Evolutionary conservation across 2,113 vertebrate species (phyloP).

Genomic region (Eptesicus fuscus): DNA sequence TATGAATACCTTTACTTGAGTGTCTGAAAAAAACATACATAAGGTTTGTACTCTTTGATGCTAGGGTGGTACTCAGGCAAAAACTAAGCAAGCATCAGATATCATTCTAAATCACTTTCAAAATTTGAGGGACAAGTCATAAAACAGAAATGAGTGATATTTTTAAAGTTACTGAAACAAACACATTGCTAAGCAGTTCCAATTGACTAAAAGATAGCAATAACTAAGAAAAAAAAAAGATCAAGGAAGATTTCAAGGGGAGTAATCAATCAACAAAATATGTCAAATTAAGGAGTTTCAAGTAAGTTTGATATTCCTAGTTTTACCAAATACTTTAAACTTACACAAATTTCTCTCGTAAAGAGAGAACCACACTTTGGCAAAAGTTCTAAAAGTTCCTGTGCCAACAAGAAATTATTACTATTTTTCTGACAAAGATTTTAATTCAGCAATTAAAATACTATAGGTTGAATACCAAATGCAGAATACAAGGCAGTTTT

Average conservation of each 20-base stretch:
- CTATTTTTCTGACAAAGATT: constrained; percentile 18
- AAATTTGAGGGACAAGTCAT: neutral
- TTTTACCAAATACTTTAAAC: constrained; percentile 18
- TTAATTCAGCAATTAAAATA: constrained; percentile 26
- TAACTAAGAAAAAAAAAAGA: neutral
- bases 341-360: constrained; percentile 15
- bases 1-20: neutral
- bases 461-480: neutral
- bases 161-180: constrained; percentile 38
- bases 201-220: neutral
- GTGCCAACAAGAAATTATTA: constrained; percentile 9
- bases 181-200: neutral
- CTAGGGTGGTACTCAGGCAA: neutral
- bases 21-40: neutral
- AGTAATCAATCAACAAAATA: neutral
- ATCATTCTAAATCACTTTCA: constrained; percentile 28
- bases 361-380: constrained; percentile 16
- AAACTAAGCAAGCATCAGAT: neutral
- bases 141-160: constrained; percentile 5
- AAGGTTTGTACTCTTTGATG: neutral
- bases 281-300: constrained; percentile 10
- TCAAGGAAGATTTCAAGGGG: neutral
- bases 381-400: constrained; percentile 34
- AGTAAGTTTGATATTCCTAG: neutral
- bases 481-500: constrained; percentile 36